Percentiles rank a stretch among this genome's conserved stretches.
phyloP scores from a whole-genome alignment of 2,113 vertebrate genomes.

The Nettapus auritus region DNA sequence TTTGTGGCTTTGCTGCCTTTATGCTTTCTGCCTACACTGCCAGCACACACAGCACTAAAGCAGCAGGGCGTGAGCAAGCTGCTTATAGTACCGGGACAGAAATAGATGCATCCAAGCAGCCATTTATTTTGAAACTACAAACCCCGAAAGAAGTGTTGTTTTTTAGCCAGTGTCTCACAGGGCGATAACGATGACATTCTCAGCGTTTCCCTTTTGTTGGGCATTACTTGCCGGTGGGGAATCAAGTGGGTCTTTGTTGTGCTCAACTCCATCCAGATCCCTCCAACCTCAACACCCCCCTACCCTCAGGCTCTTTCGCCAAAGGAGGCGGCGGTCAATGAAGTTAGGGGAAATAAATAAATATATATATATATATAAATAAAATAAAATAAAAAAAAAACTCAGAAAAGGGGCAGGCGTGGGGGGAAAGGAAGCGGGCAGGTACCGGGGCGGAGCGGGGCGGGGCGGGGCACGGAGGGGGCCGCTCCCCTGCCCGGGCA shows the following conservation, averaged over 20 bases:
- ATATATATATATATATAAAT: no score
- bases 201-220: constrained; percentile 55
- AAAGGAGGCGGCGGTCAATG: background rate
- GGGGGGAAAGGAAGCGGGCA: no score
- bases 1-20: background rate
- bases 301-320: background rate
- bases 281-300: background rate
- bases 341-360: background rate
- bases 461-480: no score
- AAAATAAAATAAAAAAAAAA: no score
- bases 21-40: background rate
- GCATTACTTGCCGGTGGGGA: background rate
- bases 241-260: constrained; percentile 61
- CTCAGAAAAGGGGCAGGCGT: no score
- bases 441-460: no score
- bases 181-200: background rate
- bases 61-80: background rate
- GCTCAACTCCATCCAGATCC: background rate
- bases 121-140: background rate
- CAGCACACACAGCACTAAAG: background rate
- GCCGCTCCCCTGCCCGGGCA: no score
- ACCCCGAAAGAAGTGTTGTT: background rate
- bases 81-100: background rate
- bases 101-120: background rate
- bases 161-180: background rate